phyloP scores from a whole-genome alignment of 2,113 vertebrate species.

The Scatophagus argus region DNA sequence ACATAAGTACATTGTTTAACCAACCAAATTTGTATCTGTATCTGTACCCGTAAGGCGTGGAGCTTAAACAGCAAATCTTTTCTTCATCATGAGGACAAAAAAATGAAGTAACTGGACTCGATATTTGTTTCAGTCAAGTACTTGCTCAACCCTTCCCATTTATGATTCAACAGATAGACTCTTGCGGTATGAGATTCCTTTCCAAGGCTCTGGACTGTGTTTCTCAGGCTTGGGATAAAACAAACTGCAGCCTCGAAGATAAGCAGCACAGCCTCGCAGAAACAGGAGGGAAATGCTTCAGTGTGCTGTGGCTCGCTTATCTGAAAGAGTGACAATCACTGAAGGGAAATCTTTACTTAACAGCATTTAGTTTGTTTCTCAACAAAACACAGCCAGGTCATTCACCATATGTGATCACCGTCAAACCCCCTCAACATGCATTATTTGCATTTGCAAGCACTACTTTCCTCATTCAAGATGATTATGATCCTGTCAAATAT shows the following conservation, averaged over 20 bases:
- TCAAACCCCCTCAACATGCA: neutral
- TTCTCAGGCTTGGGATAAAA: slow-evolving; percentile 20
- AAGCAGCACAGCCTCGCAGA: neutral
- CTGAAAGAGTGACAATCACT: neutral
- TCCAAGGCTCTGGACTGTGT: neutral
- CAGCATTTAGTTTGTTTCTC: neutral
- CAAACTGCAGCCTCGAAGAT: slow-evolving; percentile 1
- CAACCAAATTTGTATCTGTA: too few relatives aligned
- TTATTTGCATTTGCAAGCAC: neutral
- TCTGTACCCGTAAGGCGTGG: too few relatives aligned
- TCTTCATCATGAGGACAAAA: too few relatives aligned
- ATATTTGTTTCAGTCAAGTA: too few relatives aligned
- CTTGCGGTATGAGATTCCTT: neutral
- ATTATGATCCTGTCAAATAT: neutral
- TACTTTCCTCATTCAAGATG: neutral
- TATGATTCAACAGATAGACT: neutral
- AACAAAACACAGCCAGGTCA: neutral
- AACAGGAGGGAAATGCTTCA: neutral
- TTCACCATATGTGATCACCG: neutral
- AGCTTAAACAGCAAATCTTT: too few relatives aligned
- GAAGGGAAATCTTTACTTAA: slow-evolving; percentile 26
- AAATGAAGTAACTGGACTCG: too few relatives aligned
- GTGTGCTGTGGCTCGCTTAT: slow-evolving; percentile 6
- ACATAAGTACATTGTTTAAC: too few relatives aligned
- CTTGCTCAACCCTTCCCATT: too few relatives aligned